Conservation (phyloP, 1,140 invertebrate genomes). For the Bombus superbus region DNA sequence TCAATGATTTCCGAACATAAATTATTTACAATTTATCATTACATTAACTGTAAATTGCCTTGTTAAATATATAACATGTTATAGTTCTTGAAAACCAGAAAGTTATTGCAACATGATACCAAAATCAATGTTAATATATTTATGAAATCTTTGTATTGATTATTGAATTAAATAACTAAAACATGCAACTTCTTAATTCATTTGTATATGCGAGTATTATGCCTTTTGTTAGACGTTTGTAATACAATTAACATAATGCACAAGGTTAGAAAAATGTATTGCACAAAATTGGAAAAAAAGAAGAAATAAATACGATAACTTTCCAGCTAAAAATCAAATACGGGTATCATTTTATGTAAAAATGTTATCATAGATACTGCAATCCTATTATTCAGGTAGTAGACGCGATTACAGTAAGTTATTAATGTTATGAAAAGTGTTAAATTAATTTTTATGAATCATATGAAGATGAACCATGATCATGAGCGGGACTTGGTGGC, state of each 20-base stretch:
- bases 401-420: constrained; percentile 31
- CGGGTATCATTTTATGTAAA: constrained; percentile 19
- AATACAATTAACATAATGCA: constrained; percentile 20
- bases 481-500: constrained; percentile 88
- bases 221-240: constrained; percentile 28
- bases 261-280: constrained; percentile 29
- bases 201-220: constrained; percentile 37
- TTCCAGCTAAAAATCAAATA: constrained; percentile 50
- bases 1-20: constrained; percentile 58
- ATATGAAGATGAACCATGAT: constrained; percentile 89
- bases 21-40: constrained; percentile 71
- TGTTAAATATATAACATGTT: constrained; percentile 61
- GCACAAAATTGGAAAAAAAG: constrained; percentile 41
- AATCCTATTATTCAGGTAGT: constrained; percentile 38
- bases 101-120: constrained; percentile 44
- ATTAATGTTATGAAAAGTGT: constrained; percentile 28
- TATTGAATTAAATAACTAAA: constrained; percentile 20
- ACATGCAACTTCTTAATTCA: constrained; percentile 19
- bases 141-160: background rate
- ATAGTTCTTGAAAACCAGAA: constrained; percentile 56
- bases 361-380: constrained; percentile 38
- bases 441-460: constrained; percentile 81
- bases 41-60: constrained; percentile 51
- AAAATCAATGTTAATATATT: constrained; percentile 13
- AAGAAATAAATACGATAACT: constrained; percentile 52